A percentile compares a stretch with the other conserved stretches of the same genome.
Evolutionary conservation across 2,113 vertebrate genomes (phyloP).

Genomic region (Dromiciops gliroides): DNA sequence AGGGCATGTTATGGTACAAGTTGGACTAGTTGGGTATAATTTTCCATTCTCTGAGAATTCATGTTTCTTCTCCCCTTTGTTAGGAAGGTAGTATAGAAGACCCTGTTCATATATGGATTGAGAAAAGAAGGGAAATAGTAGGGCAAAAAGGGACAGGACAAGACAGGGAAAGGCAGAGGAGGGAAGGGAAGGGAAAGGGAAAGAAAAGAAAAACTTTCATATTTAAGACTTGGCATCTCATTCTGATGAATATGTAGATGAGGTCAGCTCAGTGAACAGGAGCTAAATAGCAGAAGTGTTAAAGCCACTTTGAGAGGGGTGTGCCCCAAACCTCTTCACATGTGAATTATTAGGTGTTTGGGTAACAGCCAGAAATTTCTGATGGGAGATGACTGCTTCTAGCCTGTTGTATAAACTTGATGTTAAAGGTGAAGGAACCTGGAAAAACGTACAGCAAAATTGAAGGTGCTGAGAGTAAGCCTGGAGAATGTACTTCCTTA

Average conservation of each 20-base stretch:
- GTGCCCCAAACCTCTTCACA: slow-evolving; percentile 76
- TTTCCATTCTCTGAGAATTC: not conserved
- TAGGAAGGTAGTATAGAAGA: not conserved
- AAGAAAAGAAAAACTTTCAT: not conserved
- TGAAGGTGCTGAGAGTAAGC: slow-evolving; percentile 33
- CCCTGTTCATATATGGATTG: not conserved
- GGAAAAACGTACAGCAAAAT: slow-evolving; percentile 42
- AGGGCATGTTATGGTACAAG: not conserved
- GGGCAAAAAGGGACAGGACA: too few relatives aligned
- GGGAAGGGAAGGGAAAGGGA: not conserved
- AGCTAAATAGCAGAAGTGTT: slow-evolving; percentile 52
- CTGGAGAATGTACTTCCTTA: slow-evolving; percentile 25
- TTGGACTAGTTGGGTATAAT: not conserved
- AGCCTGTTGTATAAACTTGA: slow-evolving; percentile 69
- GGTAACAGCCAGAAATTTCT: slow-evolving; percentile 62
- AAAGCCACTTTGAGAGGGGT: slow-evolving; percentile 73
- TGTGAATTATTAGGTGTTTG: slow-evolving; percentile 72
- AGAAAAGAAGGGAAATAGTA: not conserved
- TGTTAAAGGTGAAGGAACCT: slow-evolving; percentile 61
- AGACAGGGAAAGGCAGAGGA: not conserved
- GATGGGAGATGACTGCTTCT: slow-evolving; percentile 57
- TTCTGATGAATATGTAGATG: slow-evolving; percentile 76
- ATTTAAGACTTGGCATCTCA: slow-evolving; percentile 45
- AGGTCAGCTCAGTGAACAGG: slow-evolving; percentile 42
- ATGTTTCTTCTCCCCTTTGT: not conserved